Evolutionary conservation across 1,140 invertebrate species (phyloP), one percentile per base, ranked within the genome.

Genomic region (Zaprionus africanus): DNA sequence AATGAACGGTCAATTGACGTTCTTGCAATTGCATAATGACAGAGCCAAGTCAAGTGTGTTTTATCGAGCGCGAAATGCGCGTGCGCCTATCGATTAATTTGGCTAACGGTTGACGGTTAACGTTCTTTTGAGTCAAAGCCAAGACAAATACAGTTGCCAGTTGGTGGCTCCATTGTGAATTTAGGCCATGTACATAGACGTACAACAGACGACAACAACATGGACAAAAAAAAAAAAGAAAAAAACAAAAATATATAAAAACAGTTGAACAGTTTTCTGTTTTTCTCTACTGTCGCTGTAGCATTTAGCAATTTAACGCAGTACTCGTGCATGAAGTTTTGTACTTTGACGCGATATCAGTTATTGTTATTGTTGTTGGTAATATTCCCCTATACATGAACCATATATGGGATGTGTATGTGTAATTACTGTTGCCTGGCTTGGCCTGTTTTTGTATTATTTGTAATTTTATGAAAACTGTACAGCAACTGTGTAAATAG

Each of bases 271-370:
- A 84, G 70, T 70, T 69, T 57, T 70, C 46, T 73, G 74, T 66
- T 69, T 66, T 70, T 68, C 60, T 84, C 69, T 71, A 84, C 74
- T 86, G 79, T 85, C 72, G 85, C 78, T 78, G 84, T 88, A 88
- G 81, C 78, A 81, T 90, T 88, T 90, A 88, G 71, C 85, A 90
- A 88, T 88, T 88, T 88, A 85, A 85, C 85, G 84, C 76, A 85
- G 81, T 90, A 90, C 84, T 88, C 85, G 84, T 90, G 84, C 84
- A 88, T 88, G 84, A 88, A 88, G 85, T 90, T 90, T 67, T 90
- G 85, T 88, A 90, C 81, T 90, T 81, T 84, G 84, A 84, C 76
- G 83, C 84, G 78, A 84, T 88, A 90, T 85, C 81, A 88, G 76
- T 63, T 74, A 61, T 74, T 77, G 65, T 65, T 59, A 43, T 69